Conservation (phyloP, 2,797 vertebrate genomes). For the Crypturellus tataupa region DNA sequence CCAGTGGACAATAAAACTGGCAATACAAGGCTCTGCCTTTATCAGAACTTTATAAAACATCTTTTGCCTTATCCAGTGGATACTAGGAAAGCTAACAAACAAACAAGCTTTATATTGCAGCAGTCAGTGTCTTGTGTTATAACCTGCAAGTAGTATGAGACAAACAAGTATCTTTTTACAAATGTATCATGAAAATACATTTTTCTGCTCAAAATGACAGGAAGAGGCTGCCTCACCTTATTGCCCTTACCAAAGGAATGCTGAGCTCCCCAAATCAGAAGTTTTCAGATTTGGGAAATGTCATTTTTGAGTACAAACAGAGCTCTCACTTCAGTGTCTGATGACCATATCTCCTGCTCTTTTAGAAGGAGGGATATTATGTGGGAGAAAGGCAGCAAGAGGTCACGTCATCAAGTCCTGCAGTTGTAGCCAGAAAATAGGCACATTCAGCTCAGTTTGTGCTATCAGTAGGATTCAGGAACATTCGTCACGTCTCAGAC, state of each 20-base stretch:
- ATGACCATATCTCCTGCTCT: background rate
- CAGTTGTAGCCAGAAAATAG: background rate
- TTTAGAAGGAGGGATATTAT: background rate
- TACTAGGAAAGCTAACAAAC: background rate
- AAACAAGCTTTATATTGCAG: background rate
- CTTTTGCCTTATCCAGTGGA: background rate
- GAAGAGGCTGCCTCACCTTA: background rate
- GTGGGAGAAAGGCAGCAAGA: background rate
- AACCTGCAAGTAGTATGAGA: background rate
- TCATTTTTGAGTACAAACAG: background rate
- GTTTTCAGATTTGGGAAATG: background rate
- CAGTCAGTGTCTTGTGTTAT: background rate
- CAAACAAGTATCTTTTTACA: background rate
- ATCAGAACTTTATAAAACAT: background rate
- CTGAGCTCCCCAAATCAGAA: background rate
- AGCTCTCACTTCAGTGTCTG: background rate
- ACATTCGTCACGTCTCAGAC: no score
- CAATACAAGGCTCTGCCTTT: background rate
- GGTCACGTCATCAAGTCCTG: background rate
- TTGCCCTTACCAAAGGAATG: background rate
- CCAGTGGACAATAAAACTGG: background rate
- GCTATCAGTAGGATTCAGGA: background rate
- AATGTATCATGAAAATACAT: background rate
- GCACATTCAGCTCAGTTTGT: background rate
- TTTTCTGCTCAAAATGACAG: background rate